phyloP scores from a whole-genome alignment of 2,113 vertebrate genomes.

The Jacana jacana region DNA sequence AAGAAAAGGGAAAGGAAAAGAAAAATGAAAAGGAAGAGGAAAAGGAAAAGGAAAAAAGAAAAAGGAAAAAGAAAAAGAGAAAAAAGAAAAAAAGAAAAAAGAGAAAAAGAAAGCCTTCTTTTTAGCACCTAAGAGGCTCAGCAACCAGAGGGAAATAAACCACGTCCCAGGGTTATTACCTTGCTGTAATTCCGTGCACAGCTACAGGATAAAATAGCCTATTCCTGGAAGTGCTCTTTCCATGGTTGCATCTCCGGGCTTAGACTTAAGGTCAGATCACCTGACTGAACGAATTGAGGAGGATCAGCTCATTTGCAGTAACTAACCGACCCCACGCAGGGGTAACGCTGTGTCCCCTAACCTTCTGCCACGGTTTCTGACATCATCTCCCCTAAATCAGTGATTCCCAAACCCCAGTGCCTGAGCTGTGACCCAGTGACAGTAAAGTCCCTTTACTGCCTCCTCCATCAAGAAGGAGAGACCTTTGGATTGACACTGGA shows the following conservation, averaged over 20 bases:
- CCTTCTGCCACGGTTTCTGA: background rate
- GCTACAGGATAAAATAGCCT: background rate
- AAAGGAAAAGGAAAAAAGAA: too few relatives aligned
- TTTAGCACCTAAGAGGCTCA: background rate
- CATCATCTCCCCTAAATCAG: background rate
- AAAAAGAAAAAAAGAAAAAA: background rate
- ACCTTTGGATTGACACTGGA: background rate
- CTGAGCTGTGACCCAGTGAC: background rate
- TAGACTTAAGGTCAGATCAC: slow-evolving; percentile 3
- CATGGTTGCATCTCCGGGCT: background rate
- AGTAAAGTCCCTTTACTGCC: too few relatives aligned
- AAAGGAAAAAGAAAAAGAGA: background rate
- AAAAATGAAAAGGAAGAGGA: too few relatives aligned
- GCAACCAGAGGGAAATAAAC: background rate
- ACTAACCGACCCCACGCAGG: background rate
- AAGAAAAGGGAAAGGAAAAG: too few relatives aligned
- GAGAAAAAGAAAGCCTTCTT: fast-evolving
- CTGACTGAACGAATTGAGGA: background rate
- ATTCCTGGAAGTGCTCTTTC: slow-evolving; percentile 7
- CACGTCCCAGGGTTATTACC: background rate
- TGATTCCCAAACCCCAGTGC: background rate
- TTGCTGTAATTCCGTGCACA: background rate
- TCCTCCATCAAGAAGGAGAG: background rate
- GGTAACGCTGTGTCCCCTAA: background rate
- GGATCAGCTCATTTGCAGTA: background rate